These are phyloP conservation scores for Gymnopithys bicolor DNA, from an alignment of 2,797 vertebrate genomes.

Conservation along the genomic window DNA sequence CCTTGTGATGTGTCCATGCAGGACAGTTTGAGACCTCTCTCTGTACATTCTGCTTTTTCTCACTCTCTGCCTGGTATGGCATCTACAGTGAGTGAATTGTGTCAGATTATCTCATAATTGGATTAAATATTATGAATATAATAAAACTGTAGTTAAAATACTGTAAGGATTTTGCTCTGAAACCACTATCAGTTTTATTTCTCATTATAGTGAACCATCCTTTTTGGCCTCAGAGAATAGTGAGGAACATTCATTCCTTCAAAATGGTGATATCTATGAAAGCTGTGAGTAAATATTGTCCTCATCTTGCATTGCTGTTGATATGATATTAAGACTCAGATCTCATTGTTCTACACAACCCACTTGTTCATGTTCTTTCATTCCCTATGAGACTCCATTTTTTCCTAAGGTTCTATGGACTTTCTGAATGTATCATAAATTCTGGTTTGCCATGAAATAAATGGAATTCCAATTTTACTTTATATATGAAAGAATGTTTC, in stretches of 20 bases:
- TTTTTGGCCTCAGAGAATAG: background rate
- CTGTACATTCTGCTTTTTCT: background rate
- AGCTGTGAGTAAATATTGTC: background rate
- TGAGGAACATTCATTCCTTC: background rate
- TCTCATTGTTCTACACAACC: background rate
- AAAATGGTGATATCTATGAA: background rate
- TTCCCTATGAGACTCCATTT: background rate
- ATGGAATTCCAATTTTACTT: background rate
- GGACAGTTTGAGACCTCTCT: background rate
- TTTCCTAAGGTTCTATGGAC: background rate
- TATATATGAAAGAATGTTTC: background rate
- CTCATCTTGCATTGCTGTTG: background rate
- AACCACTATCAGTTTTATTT: background rate
- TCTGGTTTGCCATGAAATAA: background rate
- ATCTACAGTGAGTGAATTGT: background rate
- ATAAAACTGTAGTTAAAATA: background rate
- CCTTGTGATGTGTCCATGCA: background rate
- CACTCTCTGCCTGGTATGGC: background rate
- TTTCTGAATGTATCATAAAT: background rate
- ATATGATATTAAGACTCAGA: background rate
- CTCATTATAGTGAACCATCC: background rate
- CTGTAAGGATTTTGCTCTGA: background rate
- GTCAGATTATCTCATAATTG: background rate
- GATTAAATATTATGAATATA: background rate
- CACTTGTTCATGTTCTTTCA: background rate